phyloP scores from a whole-genome alignment of 1,140 invertebrate species.

The Ericerus pela region DNA sequence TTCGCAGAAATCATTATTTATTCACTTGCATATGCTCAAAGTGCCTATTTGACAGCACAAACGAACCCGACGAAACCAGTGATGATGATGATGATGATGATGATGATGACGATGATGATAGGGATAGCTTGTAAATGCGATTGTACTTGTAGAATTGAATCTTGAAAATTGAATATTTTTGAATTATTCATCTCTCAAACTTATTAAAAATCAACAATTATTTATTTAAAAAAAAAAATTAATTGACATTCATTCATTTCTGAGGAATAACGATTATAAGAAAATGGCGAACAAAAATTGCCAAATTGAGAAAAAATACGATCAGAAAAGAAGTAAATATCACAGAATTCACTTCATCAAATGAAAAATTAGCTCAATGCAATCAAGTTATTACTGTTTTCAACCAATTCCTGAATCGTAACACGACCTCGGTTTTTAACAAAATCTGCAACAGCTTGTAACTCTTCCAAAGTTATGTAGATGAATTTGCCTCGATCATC shows the following conservation, averaged over 20 bases:
- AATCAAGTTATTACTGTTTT: conserved; percentile 86
- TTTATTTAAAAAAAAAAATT: no score
- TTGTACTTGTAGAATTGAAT: no score
- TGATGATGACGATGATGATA: conserved; percentile 40
- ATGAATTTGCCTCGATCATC: conserved; percentile 99
- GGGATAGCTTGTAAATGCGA: no score
- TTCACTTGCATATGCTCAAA: conserved; percentile 68
- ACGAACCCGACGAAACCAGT: conserved; percentile 66
- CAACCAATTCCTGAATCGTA: conserved; percentile 80
- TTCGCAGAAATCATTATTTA: conserved; percentile 65
- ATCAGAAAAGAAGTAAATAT: background rate
- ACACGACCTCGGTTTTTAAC: conserved; percentile 89
- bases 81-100: conserved; percentile 51
- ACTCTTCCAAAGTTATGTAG: conserved; percentile 82
- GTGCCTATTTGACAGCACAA: conserved; percentile 48
- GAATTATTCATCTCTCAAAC: no score
- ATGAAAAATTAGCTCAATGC: conserved; percentile 41
- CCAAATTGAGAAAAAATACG: no score
- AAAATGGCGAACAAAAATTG: background rate
- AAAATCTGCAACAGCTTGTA: conserved; percentile 87
- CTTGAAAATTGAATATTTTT: no score
- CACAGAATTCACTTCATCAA: background rate
- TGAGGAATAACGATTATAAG: background rate
- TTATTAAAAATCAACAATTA: no score
- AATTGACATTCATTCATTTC: no score